A percentile compares a stretch with the other conserved stretches of the same genome.
Evolutionary conservation across 2,888 invertebrate genomes (phyloP).

Genomic region (Gnatocerus cornutus): DNA sequence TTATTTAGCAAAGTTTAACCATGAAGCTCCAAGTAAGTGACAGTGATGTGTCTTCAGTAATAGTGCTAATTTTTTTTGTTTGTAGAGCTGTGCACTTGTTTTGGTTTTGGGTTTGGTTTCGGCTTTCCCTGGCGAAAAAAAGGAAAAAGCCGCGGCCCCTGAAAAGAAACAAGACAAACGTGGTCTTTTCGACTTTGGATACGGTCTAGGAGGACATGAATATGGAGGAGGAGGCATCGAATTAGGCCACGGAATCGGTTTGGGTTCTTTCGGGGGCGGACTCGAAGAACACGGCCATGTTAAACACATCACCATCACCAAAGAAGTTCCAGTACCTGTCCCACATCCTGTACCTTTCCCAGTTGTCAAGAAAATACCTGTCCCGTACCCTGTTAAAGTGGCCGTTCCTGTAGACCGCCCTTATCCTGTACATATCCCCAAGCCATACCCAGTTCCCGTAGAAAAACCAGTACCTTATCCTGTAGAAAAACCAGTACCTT

Average conservation of each 20-base stretch:
- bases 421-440: conserved; percentile 70
- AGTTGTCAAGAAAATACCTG: conserved; percentile 72
- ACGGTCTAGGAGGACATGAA: conserved; percentile 58
- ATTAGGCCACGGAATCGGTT: conserved; percentile 54
- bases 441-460: conserved; percentile 72
- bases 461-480: conserved; percentile 74
- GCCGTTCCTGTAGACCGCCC: conserved; percentile 72
- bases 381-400: conserved; percentile 69
- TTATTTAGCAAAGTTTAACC: conserved; percentile 57
- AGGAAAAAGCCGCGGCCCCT: conserved; percentile 51
- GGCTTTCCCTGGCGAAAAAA: conserved; percentile 53
- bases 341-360: conserved; percentile 75
- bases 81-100: conserved; percentile 66
- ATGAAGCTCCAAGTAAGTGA: conserved; percentile 67
- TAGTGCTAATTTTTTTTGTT: conserved; percentile 42
- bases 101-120: conserved; percentile 67
- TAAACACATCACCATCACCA: conserved; percentile 69
- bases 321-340: conserved; percentile 66
- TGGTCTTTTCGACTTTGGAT: conserved; percentile 64
- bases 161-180: conserved; percentile 64
- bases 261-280: conserved; percentile 50
- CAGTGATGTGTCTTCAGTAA: conserved; percentile 12
- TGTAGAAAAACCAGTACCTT: conserved; percentile 74
- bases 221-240: conserved; percentile 55
- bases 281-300: conserved; percentile 56